Base-by-base conservation (phyloP, 2,888 invertebrate genomes). In the Phaedon cochleariae region DNA sequence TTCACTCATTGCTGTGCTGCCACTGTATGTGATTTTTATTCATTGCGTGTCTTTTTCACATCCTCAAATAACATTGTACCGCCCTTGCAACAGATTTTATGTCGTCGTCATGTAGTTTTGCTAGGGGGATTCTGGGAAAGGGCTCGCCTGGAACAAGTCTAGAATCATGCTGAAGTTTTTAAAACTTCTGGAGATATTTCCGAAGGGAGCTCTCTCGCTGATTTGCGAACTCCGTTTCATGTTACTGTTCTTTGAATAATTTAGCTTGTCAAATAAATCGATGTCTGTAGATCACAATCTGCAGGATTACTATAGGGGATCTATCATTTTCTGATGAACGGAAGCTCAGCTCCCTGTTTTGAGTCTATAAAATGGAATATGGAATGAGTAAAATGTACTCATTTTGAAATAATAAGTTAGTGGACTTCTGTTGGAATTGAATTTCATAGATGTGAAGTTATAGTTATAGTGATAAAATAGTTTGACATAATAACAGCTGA, bases 81-180 rank as follows among this genome's bases (percentile, higher is more conserved):
- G 9, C 12, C 12, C 34, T 34, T 12, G 10, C 10, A 4, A 34
- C 26, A 26, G 12, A 34, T 34, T 34, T 34, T 22, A 49, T 22
- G 49, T 49, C 22, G 49, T 6, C 12, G 21, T 12, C 49, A 21
- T 22, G 21, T 21, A 22, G 18, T 18, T 49, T 49, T 12, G 21
- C 12, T 20, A 49, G 17, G 22, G 15, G 15, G 15, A 22, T 20
- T 49, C 10, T 18, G 12, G 20, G 12, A 22, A 20, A 12, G 21
- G 49, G 21, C 1, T 1, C 9, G 20, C 4, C 34, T 34, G 12
- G 34, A 10, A 34, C 12, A 61, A 26, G 3, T 5, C 26, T 26
- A 26, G 54, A 62, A 48, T n/a, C n/a, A 62, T 55, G 55, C 62
- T 29, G 34, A 20, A 54, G n/a, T 55, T 62, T 62, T 55, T 34